Percentiles rank a stretch among this genome's conserved stretches.
These are phyloP conservation scores for Andrena hattorfiana DNA, from an alignment of 2,888 invertebrate species.

Conservation along the genomic window DNA sequence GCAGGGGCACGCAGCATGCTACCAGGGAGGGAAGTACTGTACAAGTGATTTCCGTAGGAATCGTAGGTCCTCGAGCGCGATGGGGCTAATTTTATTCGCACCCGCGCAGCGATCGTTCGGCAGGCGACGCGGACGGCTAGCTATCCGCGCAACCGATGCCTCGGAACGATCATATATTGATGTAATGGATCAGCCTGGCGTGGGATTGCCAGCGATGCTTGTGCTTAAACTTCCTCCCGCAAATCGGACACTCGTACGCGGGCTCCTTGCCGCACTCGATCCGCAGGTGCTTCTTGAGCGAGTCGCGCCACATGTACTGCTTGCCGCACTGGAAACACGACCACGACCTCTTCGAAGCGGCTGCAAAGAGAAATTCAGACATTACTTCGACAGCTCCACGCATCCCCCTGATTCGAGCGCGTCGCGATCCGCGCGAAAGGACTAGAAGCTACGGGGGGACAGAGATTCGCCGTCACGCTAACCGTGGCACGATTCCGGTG, in stretches of 20 bases:
- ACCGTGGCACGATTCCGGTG: too few relatives aligned
- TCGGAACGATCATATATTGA: slow-evolving; percentile 63
- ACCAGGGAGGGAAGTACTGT: background rate
- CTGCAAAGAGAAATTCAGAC: slow-evolving; percentile 67
- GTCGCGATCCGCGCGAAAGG: slow-evolving; percentile 23
- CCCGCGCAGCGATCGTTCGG: background rate
- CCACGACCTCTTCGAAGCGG: slow-evolving; percentile 69
- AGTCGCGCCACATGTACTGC: slow-evolving; percentile 79
- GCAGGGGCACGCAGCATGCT: background rate
- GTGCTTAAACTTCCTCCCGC: slow-evolving; percentile 80
- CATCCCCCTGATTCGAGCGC: background rate
- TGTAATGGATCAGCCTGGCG: slow-evolving; percentile 66
- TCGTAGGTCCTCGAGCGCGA: background rate
- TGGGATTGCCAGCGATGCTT: slow-evolving; percentile 79
- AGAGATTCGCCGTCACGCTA: slow-evolving; percentile 1
- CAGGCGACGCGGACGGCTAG: background rate
- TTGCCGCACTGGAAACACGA: slow-evolving; percentile 77
- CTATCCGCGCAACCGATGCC: background rate
- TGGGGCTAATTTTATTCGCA: background rate
- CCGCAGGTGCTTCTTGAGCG: slow-evolving; percentile 79
- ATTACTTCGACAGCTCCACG: slow-evolving; percentile 22
- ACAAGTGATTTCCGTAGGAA: too few relatives aligned
- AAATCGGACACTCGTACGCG: slow-evolving; percentile 78
- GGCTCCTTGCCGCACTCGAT: slow-evolving; percentile 82
- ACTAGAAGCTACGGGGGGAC: slow-evolving; percentile 31